Evolutionary conservation across 2,888 invertebrate species (phyloP), one percentile per base, ranked within the genome.

Genomic region (Melitaea athalia): DNA sequence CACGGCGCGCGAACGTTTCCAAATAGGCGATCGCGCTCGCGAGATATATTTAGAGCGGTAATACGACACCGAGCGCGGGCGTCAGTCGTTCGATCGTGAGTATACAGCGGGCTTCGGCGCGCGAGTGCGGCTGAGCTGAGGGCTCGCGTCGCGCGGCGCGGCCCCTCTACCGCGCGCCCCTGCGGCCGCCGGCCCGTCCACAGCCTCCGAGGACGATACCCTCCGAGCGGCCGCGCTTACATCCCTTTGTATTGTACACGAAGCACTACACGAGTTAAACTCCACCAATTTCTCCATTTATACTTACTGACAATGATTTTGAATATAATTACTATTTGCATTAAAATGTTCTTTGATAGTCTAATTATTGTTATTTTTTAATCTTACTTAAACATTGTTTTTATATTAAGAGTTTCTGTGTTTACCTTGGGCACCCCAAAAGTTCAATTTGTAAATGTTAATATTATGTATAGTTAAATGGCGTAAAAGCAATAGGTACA

Each of bases 1-100:
- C 91, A 92, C 87, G 89, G 84, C 86, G 89, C 86, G 88, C 85
- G 86, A 87, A 85, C 82, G 89, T 89, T 89, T 91, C 91, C 85
- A 91, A 92, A 92, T 92, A 89, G 92, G 92, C 89, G 89, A 88
- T 88, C 87, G 89, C 88, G 90, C 87, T 89, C 88, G 88, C 89
- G 87, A 80, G 85, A 79, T 92, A 92, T 91, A 89, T 91, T 87
- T 92, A 91, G 91, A 88, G 89, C 86, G 85, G 92, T 92, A 92
- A 92, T 89, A 87, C 90, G 92, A 92, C 90, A 92, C 92, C 91
- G 86, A 85, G 83, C 87, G 87, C 87, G 84, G 85, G 85, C 84
- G 86, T 81, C 84, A 85, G 83, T 87, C 89, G 90, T 80, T 86
- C 87, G 89, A 76, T 84, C 89, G 92, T 90, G 83, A 72, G 77